A percentile compares a stretch with the other conserved stretches of the same genome.
These are phyloP conservation scores for Phoxinus dragarum DNA, from an alignment of 2,797 vertebrate species.

Conservation along the genomic window DNA sequence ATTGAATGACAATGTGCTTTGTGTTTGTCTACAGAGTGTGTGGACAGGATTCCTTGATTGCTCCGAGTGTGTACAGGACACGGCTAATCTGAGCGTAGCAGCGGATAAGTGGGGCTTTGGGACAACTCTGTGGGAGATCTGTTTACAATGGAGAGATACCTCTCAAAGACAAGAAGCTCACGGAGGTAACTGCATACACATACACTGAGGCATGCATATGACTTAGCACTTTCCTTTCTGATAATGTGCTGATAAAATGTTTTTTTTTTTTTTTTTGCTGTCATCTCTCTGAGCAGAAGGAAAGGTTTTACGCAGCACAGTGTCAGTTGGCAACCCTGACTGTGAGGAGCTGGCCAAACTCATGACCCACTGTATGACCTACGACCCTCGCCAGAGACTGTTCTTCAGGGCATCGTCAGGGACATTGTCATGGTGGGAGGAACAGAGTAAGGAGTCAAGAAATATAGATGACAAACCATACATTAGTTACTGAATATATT, in stretches of 20 bases:
- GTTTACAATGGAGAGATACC: slow-evolving; percentile 94
- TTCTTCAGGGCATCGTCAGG: slow-evolving; percentile 98
- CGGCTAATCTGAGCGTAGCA: slow-evolving; percentile 85
- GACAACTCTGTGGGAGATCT: slow-evolving; percentile 98
- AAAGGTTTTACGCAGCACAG: slow-evolving; percentile 90
- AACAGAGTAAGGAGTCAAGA: slow-evolving; percentile 80
- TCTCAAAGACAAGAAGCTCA: slow-evolving; percentile 93
- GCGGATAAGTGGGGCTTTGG: slow-evolving; percentile 99
- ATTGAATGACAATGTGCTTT: neutral
- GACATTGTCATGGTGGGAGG: slow-evolving; percentile 90
- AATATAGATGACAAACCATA: neutral
- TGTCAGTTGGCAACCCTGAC: slow-evolving; percentile 87
- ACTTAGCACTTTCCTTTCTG: neutral
- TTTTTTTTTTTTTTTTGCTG: slow-evolving; percentile 32
- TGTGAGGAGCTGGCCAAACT: slow-evolving; percentile 92
- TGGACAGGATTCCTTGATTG: slow-evolving; percentile 95
- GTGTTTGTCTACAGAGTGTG: slow-evolving; percentile 81
- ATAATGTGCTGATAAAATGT: slow-evolving; percentile 25
- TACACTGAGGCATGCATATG: neutral
- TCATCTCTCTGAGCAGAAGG: slow-evolving; percentile 83
- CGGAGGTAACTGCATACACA: slow-evolving; percentile 81
- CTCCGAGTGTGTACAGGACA: slow-evolving; percentile 90
- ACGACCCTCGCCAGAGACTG: slow-evolving; percentile 92
- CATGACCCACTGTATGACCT: slow-evolving; percentile 98
- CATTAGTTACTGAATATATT: neutral